Percentiles rank a stretch among this genome's conserved stretches.
Conservation (phyloP, 2,888 invertebrate species). For the Parelbella ahira region DNA sequence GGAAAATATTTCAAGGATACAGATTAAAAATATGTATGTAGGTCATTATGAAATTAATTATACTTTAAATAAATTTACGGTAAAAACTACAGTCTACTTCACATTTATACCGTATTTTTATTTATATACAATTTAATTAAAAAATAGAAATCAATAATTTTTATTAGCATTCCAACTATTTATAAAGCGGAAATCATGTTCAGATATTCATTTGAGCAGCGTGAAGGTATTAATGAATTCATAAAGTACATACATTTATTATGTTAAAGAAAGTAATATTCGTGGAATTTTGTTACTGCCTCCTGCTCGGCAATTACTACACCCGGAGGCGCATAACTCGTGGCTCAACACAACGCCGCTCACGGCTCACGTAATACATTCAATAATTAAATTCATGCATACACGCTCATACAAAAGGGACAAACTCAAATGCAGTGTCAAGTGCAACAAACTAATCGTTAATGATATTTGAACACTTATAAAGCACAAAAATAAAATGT, state of each 20-base stretch:
- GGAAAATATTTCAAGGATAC: too few species aligned
- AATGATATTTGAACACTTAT: constrained; percentile 72
- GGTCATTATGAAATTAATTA: constrained; percentile 1
- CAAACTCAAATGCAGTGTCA: constrained; percentile 39
- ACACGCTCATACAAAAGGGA: constrained; percentile 30
- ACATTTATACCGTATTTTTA: background rate
- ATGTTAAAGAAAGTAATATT: constrained; percentile 17
- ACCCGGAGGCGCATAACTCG: constrained; percentile 46
- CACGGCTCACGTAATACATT: constrained; percentile 53
- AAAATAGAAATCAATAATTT: constrained; percentile 12
- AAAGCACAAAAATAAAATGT: constrained; percentile 68
- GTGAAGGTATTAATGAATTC: constrained; percentile 45
- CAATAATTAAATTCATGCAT: constrained; percentile 43
- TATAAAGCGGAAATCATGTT: constrained; percentile 23
- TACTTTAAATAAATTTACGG: background rate
- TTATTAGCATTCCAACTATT: constrained; percentile 11
- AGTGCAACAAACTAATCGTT: constrained; percentile 64
- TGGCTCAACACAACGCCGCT: constrained; percentile 51
- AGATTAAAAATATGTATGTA: too few species aligned
- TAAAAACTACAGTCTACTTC: background rate
- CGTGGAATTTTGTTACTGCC: constrained; percentile 16
- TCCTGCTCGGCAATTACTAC: constrained; percentile 9
- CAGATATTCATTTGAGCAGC: constrained; percentile 26
- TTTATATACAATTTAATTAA: background rate
- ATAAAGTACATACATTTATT: constrained; percentile 4